These are phyloP conservation scores for Platygyra sinensis DNA, from an alignment of 64 coral and sea anemone species.

Conservation along the genomic window DNA sequence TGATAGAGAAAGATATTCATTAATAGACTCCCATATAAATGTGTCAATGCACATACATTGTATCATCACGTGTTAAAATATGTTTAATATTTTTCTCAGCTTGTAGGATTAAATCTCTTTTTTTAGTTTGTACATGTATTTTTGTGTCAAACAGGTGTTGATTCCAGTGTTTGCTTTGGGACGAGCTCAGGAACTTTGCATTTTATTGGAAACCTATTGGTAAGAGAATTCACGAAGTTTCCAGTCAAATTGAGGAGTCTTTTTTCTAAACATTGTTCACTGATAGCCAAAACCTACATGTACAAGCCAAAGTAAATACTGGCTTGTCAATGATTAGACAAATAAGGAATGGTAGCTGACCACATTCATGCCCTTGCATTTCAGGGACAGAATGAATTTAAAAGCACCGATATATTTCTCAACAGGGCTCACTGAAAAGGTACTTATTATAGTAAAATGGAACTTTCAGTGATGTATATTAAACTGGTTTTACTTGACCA, in stretches of 20 bases:
- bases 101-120: too few species aligned
- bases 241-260: too few species aligned
- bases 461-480: neutral
- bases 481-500: too few species aligned
- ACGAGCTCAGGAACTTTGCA: conserved; percentile 96
- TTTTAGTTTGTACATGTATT: neutral
- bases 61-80: too few species aligned
- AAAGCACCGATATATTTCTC: conserved; percentile 99
- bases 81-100: too few species aligned
- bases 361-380: neutral
- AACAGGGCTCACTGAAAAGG: conserved; percentile 94
- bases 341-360: neutral
- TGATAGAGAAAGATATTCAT: too few species aligned
- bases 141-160: conserved; percentile 59
- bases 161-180: conserved; percentile 99
- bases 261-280: too few species aligned
- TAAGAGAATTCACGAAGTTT: conserved; percentile 11
- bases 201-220: conserved; percentile 99
- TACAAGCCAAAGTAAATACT: too few species aligned
- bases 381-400: conserved; percentile 98
- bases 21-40: too few species aligned
- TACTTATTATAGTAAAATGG: neutral
- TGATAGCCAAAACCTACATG: too few species aligned
- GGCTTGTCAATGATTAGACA: too few species aligned
- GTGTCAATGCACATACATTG: too few species aligned